These are phyloP conservation scores for Anniella stebbinsi DNA, from an alignment of 2,797 vertebrate species.

Conservation along the genomic window DNA sequence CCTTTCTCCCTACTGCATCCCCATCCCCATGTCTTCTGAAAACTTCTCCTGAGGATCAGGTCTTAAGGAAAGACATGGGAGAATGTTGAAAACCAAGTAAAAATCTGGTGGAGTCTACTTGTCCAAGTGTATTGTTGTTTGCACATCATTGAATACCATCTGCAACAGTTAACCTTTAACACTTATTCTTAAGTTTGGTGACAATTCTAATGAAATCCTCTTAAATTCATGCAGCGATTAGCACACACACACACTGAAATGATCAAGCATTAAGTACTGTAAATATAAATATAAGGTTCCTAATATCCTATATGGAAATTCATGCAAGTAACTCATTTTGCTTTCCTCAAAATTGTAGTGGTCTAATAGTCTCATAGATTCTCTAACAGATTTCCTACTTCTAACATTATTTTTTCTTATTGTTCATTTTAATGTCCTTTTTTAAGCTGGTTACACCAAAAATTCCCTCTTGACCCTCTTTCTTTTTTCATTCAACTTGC, in stretches of 20 bases:
- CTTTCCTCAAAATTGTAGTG: background rate
- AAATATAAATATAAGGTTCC: background rate
- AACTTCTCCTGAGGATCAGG: background rate
- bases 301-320: background rate
- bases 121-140: background rate
- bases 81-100: background rate
- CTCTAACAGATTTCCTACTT: constrained; percentile 11
- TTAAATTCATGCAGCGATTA: background rate
- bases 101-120: background rate
- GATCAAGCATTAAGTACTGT: background rate
- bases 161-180: too few relatives aligned
- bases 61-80: background rate
- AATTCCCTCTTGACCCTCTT: constrained; percentile 18
- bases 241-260: background rate
- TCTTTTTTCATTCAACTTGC: constrained; percentile 18
- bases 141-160: background rate
- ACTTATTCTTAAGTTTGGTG: background rate
- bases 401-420: background rate
- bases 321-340: background rate
- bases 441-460: constrained; percentile 17
- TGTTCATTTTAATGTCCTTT: constrained; percentile 27
- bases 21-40: background rate
- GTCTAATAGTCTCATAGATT: background rate
- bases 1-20: background rate
- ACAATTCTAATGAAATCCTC: background rate